Percentiles rank a stretch among this genome's conserved stretches.
These are phyloP conservation scores for Hipparchia sbordonii DNA, from an alignment of 2,888 invertebrate genomes.

Conservation along the genomic window DNA sequence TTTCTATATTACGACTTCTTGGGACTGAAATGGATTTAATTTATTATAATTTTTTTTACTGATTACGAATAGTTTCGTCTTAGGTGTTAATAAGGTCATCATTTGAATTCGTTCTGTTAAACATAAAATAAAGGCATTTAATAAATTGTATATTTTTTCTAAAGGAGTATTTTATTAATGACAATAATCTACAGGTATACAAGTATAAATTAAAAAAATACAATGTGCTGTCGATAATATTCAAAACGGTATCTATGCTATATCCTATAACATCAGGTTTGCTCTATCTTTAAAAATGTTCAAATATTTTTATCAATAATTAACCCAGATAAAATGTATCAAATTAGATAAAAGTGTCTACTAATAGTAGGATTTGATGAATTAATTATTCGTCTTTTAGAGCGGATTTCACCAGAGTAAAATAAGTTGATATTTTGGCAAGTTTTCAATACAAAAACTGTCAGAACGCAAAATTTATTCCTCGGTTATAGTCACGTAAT, in stretches of 20 bases:
- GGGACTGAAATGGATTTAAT: slow-evolving; percentile 28
- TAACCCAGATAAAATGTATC: background rate
- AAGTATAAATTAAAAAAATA: background rate
- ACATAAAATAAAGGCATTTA: slow-evolving; percentile 33
- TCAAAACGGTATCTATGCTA: background rate
- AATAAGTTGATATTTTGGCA: too few species aligned
- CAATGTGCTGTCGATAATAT: background rate
- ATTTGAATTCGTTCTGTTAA: background rate
- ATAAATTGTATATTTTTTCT: slow-evolving; percentile 25
- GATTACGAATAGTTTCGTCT: slow-evolving; percentile 4
- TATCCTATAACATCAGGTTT: too few species aligned
- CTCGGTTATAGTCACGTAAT: too few species aligned
- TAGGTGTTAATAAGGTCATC: background rate
- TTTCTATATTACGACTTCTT: background rate
- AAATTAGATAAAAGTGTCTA: background rate
- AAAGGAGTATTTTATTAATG: slow-evolving; percentile 26
- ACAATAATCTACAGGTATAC: background rate
- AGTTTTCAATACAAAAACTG: too few species aligned
- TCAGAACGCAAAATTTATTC: too few species aligned
- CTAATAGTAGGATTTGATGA: too few species aligned
- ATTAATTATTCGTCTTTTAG: too few species aligned
- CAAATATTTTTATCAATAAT: background rate
- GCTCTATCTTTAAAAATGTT: background rate
- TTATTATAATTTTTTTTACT: slow-evolving; percentile 11
- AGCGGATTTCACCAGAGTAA: too few species aligned